These are phyloP conservation scores for Abrostola triplasia DNA, from an alignment of 2,888 invertebrate genomes.

Conservation along the genomic window DNA sequence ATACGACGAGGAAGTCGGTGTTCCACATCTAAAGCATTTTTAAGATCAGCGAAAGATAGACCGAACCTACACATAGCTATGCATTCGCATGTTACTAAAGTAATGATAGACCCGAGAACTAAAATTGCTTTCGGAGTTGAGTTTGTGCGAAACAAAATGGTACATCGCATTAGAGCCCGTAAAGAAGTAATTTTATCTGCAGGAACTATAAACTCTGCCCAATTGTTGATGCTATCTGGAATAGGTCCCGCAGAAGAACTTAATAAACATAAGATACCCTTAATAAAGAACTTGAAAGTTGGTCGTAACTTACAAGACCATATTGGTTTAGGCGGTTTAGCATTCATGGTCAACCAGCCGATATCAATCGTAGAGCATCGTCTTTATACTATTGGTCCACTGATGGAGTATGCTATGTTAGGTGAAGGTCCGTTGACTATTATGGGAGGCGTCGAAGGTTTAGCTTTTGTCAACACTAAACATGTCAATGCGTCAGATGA, in stretches of 20 bases:
- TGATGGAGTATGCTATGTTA: slow-evolving; percentile 94
- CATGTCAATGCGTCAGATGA: slow-evolving; percentile 93
- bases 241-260: slow-evolving; percentile 93
- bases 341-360: slow-evolving; percentile 93
- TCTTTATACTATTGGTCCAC: slow-evolving; percentile 93
- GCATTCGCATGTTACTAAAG: slow-evolving; percentile 93
- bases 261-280: slow-evolving; percentile 92
- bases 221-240: slow-evolving; percentile 97
- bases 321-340: slow-evolving; percentile 94
- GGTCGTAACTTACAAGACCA: slow-evolving; percentile 97
- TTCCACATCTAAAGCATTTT: slow-evolving; percentile 95
- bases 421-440: slow-evolving; percentile 95
- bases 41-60: slow-evolving; percentile 93
- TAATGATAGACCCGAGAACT: slow-evolving; percentile 91
- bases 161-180: slow-evolving; percentile 92
- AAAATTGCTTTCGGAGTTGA: slow-evolving; percentile 95
- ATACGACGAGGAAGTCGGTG: slow-evolving; percentile 94
- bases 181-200: slow-evolving; percentile 97
- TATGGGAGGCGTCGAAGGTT: slow-evolving; percentile 95
- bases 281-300: slow-evolving; percentile 94
- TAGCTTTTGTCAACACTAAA: slow-evolving; percentile 96
- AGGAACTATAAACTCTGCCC: slow-evolving; percentile 97
- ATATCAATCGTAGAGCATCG: slow-evolving; percentile 94
- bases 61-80: slow-evolving; percentile 95
- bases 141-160: slow-evolving; percentile 92